phyloP scores from a whole-genome alignment of 2,888 invertebrate genomes.

The Suillia variegata region DNA sequence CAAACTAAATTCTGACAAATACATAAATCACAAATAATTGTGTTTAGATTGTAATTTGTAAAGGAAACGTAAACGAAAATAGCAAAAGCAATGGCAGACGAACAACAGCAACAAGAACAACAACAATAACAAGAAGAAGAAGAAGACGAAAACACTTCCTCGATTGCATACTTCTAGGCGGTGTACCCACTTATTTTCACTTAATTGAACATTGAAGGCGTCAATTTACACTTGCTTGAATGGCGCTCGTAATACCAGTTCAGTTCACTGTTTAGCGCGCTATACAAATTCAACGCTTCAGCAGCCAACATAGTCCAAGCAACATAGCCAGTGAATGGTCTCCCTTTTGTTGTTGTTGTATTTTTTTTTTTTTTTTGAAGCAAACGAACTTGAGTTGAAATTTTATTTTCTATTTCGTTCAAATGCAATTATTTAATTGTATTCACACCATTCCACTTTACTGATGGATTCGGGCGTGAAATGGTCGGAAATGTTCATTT shows the following conservation, averaged over 20 bases:
- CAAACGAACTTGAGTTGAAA: neutral
- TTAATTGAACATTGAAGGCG: slow-evolving; percentile 40
- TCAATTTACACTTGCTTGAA: neutral
- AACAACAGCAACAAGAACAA: neutral
- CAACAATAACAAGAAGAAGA: slow-evolving; percentile 41
- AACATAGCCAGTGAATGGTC: too few relatives aligned
- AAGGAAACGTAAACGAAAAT: slow-evolving; percentile 6
- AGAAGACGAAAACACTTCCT: slow-evolving; percentile 53
- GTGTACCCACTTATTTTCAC: slow-evolving; percentile 52
- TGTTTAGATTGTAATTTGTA: slow-evolving; percentile 46
- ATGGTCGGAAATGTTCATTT: neutral
- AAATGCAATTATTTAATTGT: slow-evolving; percentile 5
- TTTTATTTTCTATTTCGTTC: neutral
- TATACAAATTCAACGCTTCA: too few relatives aligned
- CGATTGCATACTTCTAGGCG: slow-evolving; percentile 52
- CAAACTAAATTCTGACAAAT: slow-evolving; percentile 22
- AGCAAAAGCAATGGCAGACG: neutral
- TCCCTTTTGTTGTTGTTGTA: too few relatives aligned
- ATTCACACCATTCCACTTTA: neutral
- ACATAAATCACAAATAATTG: slow-evolving; percentile 53
- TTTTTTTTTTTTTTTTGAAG: too few relatives aligned
- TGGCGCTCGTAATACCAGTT: neutral
- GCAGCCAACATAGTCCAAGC: too few relatives aligned
- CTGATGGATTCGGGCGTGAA: neutral
- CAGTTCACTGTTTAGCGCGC: too few relatives aligned